Evolutionary conservation across 2,888 invertebrate genomes (phyloP), one percentile per base, ranked within the genome.

Genomic region (Capitulum mitella): DNA sequence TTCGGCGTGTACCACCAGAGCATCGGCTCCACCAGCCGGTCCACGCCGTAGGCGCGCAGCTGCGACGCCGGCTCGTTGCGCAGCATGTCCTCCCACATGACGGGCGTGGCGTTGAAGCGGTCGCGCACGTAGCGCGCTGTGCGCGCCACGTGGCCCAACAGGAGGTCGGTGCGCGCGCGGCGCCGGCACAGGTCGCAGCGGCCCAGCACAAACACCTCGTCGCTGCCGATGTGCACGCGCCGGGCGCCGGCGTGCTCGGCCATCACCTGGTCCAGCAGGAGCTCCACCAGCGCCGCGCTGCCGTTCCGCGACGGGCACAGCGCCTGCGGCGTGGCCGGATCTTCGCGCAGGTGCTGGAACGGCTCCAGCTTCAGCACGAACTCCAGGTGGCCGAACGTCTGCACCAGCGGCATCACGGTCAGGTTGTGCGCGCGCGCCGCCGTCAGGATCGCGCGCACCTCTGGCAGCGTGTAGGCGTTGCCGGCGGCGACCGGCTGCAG

Each of bases 171-270:
- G n/a, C 61, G 34, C n/a, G 48, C 26, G 5, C 79, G 77, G 1
- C 61, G 74, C 3, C 64, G 78, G 82, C 92, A 92, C 10, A 88
- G 83, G 29, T 89, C 86, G 83, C 92, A 92, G 83, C 90, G 89
- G 0, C 91, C 91, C 87, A 92, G 89, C 83, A 91, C 91, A 84
- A 88, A 90, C 19, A 92, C 92, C 85, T 92, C 92, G 84, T 92
- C 92, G 83, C 91, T 91, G 77, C 92, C 92, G 80, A 92, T 91
- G 84, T 92, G 92, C 43, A 92, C 86, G 83, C 89, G 89, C 40
- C 87, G 81, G 84, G 80, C 84, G 80, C 79, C 82, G 22, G 78
- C 79, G 80, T 86, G 86, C 14, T 85, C 78, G 19, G 84, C 83
- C 83, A 87, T 84, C 76, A 86, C 84, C 85, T 87, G 84, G 77